Evolutionary conservation across 2,888 invertebrate species (phyloP), one percentile per base, ranked within the genome.

Genomic region (Cheilosia soror): DNA sequence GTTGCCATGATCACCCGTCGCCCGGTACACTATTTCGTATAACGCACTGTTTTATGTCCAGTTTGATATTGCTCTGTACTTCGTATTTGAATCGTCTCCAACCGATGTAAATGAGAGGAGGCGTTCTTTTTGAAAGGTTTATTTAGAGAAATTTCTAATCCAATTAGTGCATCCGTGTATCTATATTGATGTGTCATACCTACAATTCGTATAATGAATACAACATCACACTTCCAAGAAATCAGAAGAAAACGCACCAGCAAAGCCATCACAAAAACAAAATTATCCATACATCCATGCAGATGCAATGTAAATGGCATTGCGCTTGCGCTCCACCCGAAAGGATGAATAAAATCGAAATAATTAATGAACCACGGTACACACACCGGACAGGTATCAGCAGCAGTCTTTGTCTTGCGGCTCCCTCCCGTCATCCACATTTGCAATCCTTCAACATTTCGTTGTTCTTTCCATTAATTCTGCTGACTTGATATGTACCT

Each of bases 341-440:
- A 63, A 62, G 51, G 69, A 77, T 58, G n/a, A n/a, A 69, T 57
- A 63, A 71, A 77, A 57, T 53, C 55, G 25, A 83, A 78, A 83
- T 83, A 83, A 83, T 83, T 83, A 83, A 83, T 83, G 82, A 83
- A 73, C 62, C 58, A 66, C 72, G 62, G 82, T 72, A 72, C 78
- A 82, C 65, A 72, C 44, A 55, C 29, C 47, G 65, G 82, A 83
- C 82, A 83, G 82, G 76, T 76, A 77, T 53, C 63, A 62, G 69
- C 77, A 73, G 47, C 55, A 42, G 57, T 71, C 57, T 76, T 37
- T 47, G n/a, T 57, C 42, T 1, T 25, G 27, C 6, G 7, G n/a
- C 11, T 5, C n/a, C 42, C 11, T 9, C 40, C 44, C 15, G 33
- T 7, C 11, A 31, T 20, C 25, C 29, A 40, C 31, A 42, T 73